These are phyloP conservation scores for Lacanobia oleracea DNA, from an alignment of 2,888 invertebrate species.

Conservation along the genomic window DNA sequence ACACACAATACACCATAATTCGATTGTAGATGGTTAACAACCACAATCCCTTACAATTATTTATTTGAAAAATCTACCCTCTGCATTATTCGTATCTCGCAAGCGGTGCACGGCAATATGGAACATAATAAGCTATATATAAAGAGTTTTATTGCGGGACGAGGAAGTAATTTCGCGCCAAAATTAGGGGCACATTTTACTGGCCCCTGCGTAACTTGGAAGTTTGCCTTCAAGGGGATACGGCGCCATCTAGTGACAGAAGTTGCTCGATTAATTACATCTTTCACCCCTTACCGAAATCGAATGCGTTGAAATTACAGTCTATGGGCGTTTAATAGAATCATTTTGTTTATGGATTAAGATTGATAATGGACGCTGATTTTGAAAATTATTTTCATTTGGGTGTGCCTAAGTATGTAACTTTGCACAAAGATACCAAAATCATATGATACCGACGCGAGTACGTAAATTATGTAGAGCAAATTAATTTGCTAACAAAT, in stretches of 20 bases:
- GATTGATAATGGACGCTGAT: slow-evolving; percentile 47
- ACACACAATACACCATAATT: slow-evolving; percentile 78
- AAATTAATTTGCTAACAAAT: slow-evolving; percentile 29
- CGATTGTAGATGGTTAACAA: slow-evolving; percentile 81
- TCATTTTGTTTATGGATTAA: slow-evolving; percentile 73
- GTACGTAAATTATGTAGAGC: not conserved
- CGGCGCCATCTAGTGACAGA: slow-evolving; percentile 80
- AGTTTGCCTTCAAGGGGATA: slow-evolving; percentile 63
- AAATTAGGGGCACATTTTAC: slow-evolving; percentile 81
- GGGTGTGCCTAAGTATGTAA: not conserved
- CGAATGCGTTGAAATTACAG: slow-evolving; percentile 76
- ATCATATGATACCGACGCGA: not conserved
- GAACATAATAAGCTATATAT: slow-evolving; percentile 62
- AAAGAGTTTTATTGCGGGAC: slow-evolving; percentile 68
- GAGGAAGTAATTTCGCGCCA: slow-evolving; percentile 65
- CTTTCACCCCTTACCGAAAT: slow-evolving; percentile 82
- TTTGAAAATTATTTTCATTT: slow-evolving; percentile 11
- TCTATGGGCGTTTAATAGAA: slow-evolving; percentile 76
- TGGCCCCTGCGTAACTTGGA: slow-evolving; percentile 68
- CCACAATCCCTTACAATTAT: slow-evolving; percentile 85
- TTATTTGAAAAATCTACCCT: slow-evolving; percentile 85
- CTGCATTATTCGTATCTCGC: slow-evolving; percentile 67
- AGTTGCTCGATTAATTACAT: slow-evolving; percentile 86
- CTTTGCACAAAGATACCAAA: not conserved
- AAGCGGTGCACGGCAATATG: slow-evolving; percentile 61